Conservation (phyloP, 2,888 invertebrate species). For the Andrena chrysosceles region DNA sequence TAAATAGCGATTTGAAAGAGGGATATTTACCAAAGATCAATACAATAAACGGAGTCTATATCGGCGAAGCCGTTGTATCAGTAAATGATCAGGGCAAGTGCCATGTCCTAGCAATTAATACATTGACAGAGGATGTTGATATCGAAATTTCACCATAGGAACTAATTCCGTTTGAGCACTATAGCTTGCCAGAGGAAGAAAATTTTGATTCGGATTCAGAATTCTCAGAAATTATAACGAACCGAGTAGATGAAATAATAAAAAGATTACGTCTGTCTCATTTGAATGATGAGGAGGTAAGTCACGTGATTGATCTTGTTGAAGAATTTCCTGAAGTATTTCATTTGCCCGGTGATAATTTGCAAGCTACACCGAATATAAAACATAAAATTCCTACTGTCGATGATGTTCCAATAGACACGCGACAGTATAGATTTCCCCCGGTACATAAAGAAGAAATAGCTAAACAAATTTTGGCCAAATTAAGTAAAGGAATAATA, state of each 20-base stretch:
- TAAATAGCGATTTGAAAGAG: not conserved
- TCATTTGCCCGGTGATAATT: not conserved
- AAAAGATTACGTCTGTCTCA: not conserved
- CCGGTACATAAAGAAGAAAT: not conserved
- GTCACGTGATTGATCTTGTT: slow-evolving; percentile 3
- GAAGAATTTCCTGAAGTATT: not conserved
- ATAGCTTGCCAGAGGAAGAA: not conserved
- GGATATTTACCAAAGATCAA: not conserved
- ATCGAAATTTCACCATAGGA: not conserved
- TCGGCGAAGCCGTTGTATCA: not conserved
- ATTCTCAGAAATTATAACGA: not conserved
- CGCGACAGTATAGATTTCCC: not conserved
- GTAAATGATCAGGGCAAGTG: not conserved
- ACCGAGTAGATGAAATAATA: not conserved
- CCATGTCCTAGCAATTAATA: not conserved
- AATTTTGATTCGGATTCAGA: not conserved
- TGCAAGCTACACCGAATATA: not conserved
- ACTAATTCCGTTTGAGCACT: not conserved
- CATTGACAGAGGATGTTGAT: not conserved
- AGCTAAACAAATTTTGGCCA: not conserved
- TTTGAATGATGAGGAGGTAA: not conserved
- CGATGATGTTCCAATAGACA: not conserved
- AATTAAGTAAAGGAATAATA: not conserved
- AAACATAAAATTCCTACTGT: not conserved
- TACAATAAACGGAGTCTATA: not conserved